Percentiles rank a stretch among this genome's conserved stretches.
Conservation (phyloP, 92 coral and sea anemone species). For the Isaurus tuberculatus region DNA sequence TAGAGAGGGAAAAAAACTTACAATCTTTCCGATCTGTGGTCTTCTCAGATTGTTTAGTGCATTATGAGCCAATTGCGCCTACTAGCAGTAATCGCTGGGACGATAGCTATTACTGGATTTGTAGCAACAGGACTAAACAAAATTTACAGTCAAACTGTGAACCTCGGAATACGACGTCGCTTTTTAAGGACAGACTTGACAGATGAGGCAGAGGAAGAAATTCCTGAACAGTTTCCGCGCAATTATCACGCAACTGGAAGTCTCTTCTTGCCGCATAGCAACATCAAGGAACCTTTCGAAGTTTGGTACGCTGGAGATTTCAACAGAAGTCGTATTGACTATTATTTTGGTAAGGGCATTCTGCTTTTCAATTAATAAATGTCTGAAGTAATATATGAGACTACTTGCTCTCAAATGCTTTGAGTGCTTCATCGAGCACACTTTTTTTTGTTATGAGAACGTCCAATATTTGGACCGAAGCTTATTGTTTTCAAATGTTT, state of each 20-base stretch:
- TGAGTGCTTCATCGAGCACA: too few species aligned
- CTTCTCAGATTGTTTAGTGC: background rate
- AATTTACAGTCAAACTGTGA: background rate
- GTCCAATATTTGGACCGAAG: too few species aligned
- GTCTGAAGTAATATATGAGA: too few species aligned
- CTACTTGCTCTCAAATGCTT: too few species aligned
- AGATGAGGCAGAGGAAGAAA: background rate
- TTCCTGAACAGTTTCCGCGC: constrained; percentile 35
- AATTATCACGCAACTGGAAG: constrained; percentile 43
- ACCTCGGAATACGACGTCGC: constrained; percentile 24
- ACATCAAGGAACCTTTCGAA: constrained; percentile 43
- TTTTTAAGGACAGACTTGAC: constrained; percentile 9
- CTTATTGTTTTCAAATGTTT: too few species aligned
- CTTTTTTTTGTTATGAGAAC: too few species aligned
- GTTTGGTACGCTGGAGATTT: constrained; percentile 46
- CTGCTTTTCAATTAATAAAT: too few species aligned
- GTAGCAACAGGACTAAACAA: constrained; percentile 28
- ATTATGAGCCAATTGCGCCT: constrained; percentile 7
- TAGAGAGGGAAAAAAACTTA: background rate
- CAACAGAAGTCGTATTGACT: constrained; percentile 42
- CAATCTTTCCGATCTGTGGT: background rate
- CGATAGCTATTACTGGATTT: constrained; percentile 26
- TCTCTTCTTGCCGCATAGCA: constrained; percentile 32
- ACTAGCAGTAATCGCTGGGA: background rate
- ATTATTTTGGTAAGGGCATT: constrained; percentile 38